phyloP scores from a whole-genome alignment of 1,140 invertebrate genomes.

The Scaptomyza graminum region DNA sequence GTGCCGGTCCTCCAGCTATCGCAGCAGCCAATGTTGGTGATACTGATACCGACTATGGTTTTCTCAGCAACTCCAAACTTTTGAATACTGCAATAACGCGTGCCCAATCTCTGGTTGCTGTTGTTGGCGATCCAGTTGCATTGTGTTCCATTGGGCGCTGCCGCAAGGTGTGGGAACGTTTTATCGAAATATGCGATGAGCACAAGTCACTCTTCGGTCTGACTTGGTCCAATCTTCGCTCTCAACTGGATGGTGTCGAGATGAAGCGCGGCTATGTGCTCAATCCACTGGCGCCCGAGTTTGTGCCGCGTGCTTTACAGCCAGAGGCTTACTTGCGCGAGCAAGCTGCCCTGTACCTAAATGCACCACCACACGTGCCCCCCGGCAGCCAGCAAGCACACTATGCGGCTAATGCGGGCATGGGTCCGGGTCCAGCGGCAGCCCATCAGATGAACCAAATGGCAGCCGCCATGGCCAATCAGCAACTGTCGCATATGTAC shows the following conservation, averaged over 20 bases:
- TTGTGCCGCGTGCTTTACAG: slow-evolving; percentile 87
- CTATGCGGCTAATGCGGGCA: slow-evolving; percentile 53
- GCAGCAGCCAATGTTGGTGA: slow-evolving; percentile 76
- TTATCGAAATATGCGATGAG: slow-evolving; percentile 89
- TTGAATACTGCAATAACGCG: slow-evolving; percentile 94
- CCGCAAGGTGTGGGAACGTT: slow-evolving; percentile 93
- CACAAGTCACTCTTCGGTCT: slow-evolving; percentile 91
- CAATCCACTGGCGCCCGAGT: slow-evolving; percentile 93
- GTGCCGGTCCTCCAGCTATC: neutral
- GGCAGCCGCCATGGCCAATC: slow-evolving; percentile 71
- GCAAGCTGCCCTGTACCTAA: slow-evolving; percentile 76
- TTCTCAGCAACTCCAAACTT: slow-evolving; percentile 93
- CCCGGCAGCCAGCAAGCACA: slow-evolving; percentile 55
- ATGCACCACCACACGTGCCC: slow-evolving; percentile 53
- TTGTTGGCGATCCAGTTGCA: slow-evolving; percentile 94
- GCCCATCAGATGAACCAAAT: slow-evolving; percentile 74
- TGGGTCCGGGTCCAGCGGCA: slow-evolving; percentile 63
- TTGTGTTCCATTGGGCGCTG: slow-evolving; percentile 93
- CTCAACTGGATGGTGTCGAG: slow-evolving; percentile 89
- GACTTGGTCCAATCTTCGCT: slow-evolving; percentile 87
- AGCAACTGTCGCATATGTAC: slow-evolving; percentile 66
- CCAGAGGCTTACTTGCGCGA: slow-evolving; percentile 84
- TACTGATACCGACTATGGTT: slow-evolving; percentile 91
- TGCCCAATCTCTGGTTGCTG: slow-evolving; percentile 93
- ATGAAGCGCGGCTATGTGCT: slow-evolving; percentile 90